These are phyloP conservation scores for Pampus argenteus DNA, from an alignment of 2,797 vertebrate species.

Conservation along the genomic window DNA sequence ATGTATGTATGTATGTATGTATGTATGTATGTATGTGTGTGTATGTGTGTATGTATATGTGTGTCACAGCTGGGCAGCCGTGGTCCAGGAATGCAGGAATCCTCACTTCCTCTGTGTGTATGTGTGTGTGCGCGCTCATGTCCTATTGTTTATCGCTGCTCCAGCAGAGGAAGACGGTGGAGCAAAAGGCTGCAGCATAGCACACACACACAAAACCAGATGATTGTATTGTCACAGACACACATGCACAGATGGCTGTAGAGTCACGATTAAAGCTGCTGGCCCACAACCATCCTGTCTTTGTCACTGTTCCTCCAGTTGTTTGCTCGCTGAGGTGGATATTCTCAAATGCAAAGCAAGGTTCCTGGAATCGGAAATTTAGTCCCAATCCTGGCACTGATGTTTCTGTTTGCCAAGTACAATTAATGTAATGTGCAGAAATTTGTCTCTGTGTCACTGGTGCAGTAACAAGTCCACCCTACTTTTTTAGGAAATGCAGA, in stretches of 20 bases:
- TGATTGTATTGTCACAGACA: constrained; percentile 51
- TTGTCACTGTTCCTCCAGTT: constrained; percentile 78
- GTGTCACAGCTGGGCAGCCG: constrained; percentile 67
- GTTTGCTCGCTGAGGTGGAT: constrained; percentile 56
- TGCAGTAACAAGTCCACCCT: no score
- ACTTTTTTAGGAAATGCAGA: no score
- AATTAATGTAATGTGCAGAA: constrained; percentile 28
- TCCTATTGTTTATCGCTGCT: constrained; percentile 73
- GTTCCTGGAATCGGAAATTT: constrained; percentile 21
- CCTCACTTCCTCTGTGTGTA: constrained; percentile 69
- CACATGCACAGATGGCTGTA: constrained; percentile 52
- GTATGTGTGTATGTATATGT: constrained; percentile 10
- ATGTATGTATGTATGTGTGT: constrained; percentile 8
- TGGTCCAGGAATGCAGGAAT: constrained; percentile 71
- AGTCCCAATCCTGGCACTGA: constrained; percentile 11
- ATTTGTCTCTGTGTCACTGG: constrained; percentile 22
- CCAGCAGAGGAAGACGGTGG: constrained; percentile 58
- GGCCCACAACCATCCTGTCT: constrained; percentile 80
- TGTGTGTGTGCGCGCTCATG: constrained; percentile 30
- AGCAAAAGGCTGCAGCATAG: constrained; percentile 20
- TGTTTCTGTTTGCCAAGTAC: constrained; percentile 4
- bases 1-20: constrained; percentile 16
- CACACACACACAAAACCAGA: constrained; percentile 38
- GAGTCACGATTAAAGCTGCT: constrained; percentile 40
- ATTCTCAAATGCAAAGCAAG: constrained; percentile 19